These are phyloP conservation scores for Chromobotia macracanthus DNA, from an alignment of 2,797 vertebrate species.

Conservation along the genomic window DNA sequence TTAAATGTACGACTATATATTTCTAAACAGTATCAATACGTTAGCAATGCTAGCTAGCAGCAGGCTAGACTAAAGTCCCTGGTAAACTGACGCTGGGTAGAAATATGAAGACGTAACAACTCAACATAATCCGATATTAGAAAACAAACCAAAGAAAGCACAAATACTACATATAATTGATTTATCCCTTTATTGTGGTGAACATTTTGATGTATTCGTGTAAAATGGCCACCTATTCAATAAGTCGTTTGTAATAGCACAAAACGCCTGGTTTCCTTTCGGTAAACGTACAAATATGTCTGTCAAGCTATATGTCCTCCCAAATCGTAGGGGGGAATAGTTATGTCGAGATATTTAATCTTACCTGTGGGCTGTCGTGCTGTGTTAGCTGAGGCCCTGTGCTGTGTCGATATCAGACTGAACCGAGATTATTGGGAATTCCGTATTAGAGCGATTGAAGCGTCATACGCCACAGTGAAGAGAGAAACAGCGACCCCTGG, in stretches of 20 bases:
- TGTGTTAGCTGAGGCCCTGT: background rate
- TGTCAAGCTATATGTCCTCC: background rate
- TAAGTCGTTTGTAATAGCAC: slow-evolving; percentile 66
- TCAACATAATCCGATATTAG: background rate
- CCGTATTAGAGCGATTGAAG: background rate
- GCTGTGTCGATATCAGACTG: background rate
- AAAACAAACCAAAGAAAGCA: background rate
- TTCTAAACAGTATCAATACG: background rate
- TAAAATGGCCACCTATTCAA: slow-evolving; percentile 78
- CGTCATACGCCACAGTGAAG: background rate
- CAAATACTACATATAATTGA: background rate
- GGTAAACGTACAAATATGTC: background rate
- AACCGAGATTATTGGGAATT: background rate
- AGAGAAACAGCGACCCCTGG: background rate
- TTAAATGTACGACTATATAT: background rate
- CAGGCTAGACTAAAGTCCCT: background rate
- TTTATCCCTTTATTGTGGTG: too few relatives aligned
- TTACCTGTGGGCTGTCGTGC: background rate
- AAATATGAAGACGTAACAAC: background rate
- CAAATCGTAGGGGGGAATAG: too few relatives aligned
- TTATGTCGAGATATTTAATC: background rate
- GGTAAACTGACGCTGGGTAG: background rate
- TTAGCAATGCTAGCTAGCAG: slow-evolving; percentile 20
- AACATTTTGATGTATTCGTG: slow-evolving; percentile 46
- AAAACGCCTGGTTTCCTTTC: background rate